Base-by-base conservation (phyloP, 2,113 vertebrate genomes). In the Dicaeum eximium region DNA sequence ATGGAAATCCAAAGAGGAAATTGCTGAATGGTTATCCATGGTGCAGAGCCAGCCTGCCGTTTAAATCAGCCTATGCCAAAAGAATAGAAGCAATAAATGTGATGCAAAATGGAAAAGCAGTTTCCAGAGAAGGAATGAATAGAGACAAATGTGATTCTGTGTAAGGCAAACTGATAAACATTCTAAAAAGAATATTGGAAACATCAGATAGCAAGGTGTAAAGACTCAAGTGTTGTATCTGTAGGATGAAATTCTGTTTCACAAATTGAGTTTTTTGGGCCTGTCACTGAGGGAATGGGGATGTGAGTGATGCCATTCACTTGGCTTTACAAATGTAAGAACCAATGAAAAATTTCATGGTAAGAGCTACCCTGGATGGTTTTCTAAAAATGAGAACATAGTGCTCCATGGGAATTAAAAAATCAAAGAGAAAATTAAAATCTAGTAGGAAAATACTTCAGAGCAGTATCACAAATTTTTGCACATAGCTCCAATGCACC, bases 1-100 rank as follows among this genome's bases (percentile, higher is more conserved):
- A 33, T 54, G 71, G 58, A 92, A 94, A 93, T 86, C 66, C 81
- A 92, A 53, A 88, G 82, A 93, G 58, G 54, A 93, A 88, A 82
- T 31, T 87, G 81, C 66, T 87, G 70, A 56, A 67, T 1, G 0
- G 81, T 60, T 84, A 75, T 65, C n/a, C 4, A 1, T 1, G 2
- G 28, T 57, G 66, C 74, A 54, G 74, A 94, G 88, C 57, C 79
- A 94, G 80, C 45, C 74, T 92, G 81, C 90, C 82, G 74, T 65
- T 90, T 72, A 57, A 75, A 91, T 80, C 66, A 88, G 62, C 40
- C 74, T 40, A 2, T 79, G 54, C 47, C 57, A 61, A 57, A 85
- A 75, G 62, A 69, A 85, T 2, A 85, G 57, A 89, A 82, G 53
- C 37, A 57, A 42, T 79, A 95, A 94, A 79, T 1, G 8, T 25